Percentiles rank a stretch among this genome's conserved stretches.
Conservation (phyloP, 2,888 invertebrate genomes). For the Tubulanus polymorphus region DNA sequence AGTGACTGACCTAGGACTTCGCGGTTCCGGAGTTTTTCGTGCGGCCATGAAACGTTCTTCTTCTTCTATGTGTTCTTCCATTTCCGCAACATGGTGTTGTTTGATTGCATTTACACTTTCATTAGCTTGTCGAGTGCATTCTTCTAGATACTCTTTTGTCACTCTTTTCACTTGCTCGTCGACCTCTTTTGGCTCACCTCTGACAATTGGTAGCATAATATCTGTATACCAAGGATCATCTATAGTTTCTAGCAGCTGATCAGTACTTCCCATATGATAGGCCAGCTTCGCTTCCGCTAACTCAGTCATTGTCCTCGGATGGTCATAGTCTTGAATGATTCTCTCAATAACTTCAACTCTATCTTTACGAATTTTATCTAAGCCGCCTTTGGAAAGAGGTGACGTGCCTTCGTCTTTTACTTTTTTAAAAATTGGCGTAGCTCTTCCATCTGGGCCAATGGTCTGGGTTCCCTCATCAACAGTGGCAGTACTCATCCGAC, state of each 20-base stretch:
- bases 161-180: background rate
- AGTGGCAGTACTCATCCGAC: background rate
- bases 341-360: background rate
- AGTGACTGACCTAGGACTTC: too few relatives aligned
- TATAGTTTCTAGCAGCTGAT: background rate
- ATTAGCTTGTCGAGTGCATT: too few relatives aligned
- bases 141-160: background rate
- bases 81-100: too few relatives aligned
- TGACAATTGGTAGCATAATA: background rate
- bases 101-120: too few relatives aligned
- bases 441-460: background rate
- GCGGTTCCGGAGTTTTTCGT: too few relatives aligned
- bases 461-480: slow-evolving; percentile 1
- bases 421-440: background rate
- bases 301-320: background rate
- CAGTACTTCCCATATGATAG: background rate
- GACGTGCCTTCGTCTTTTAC: background rate
- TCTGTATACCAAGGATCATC: slow-evolving; percentile 1
- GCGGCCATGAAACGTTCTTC: too few relatives aligned
- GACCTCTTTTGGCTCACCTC: background rate
- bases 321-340: background rate
- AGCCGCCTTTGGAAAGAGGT: background rate
- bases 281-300: background rate
- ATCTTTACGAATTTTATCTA: background rate
- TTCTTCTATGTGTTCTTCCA: too few relatives aligned